Evolutionary conservation across 2,888 invertebrate genomes (phyloP).

Genomic region (Elmis aenea): DNA sequence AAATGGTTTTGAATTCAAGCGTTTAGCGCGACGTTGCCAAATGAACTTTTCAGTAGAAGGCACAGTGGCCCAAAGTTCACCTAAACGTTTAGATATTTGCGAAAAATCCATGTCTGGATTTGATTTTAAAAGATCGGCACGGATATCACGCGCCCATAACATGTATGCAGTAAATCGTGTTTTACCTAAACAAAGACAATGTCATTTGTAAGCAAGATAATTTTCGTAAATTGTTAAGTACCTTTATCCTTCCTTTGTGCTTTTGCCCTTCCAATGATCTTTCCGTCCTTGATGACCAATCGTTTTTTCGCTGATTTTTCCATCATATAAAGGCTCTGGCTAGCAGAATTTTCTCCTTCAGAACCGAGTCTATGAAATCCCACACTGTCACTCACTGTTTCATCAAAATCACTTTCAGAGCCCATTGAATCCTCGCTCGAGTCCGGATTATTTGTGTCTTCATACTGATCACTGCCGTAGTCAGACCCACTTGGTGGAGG

Average conservation of each 20-base stretch:
- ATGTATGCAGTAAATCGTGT: slow-evolving; percentile 83
- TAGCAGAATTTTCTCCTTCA: slow-evolving; percentile 42
- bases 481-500: slow-evolving; percentile 43
- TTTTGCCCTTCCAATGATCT: slow-evolving; percentile 67
- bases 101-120: slow-evolving; percentile 80
- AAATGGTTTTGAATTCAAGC: slow-evolving; percentile 39
- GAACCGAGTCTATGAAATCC: slow-evolving; percentile 51
- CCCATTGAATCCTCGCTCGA: slow-evolving; percentile 39
- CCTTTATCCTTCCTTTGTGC: slow-evolving; percentile 57
- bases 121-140: slow-evolving; percentile 66
- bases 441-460: slow-evolving; percentile 35
- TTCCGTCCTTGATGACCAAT: slow-evolving; percentile 60
- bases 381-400: slow-evolving; percentile 39
- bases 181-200: slow-evolving; percentile 47
- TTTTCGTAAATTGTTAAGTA: slow-evolving; percentile 7
- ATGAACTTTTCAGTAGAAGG: slow-evolving; percentile 60
- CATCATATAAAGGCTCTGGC: slow-evolving; percentile 67
- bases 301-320: slow-evolving; percentile 76
- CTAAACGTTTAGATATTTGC: slow-evolving; percentile 75
- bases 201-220: neutral
- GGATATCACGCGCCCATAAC: slow-evolving; percentile 82
- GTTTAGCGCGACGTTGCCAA: slow-evolving; percentile 80
- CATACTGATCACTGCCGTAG: slow-evolving; percentile 41
- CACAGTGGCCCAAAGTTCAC: slow-evolving; percentile 85
- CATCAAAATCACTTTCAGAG: slow-evolving; percentile 31